A percentile compares a stretch with the other conserved stretches of the same genome.
Conservation (phyloP, 1,140 invertebrate species). For the Drosophila grimshawi region DNA sequence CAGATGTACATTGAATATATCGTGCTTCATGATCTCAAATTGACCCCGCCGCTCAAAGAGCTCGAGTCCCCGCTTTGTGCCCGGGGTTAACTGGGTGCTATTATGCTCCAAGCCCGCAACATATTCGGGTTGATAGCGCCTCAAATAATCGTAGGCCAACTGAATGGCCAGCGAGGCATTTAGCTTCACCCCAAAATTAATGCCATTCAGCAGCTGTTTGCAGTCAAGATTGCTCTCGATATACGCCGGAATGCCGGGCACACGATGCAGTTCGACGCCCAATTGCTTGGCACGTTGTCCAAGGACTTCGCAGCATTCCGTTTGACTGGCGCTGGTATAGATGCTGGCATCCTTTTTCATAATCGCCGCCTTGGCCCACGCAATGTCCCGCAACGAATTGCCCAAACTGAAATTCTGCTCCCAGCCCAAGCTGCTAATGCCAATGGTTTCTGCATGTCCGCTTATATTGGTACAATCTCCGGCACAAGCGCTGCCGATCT, state of each 20-base stretch:
- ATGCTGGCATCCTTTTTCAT: slow-evolving; percentile 92
- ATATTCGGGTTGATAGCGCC: slow-evolving; percentile 62
- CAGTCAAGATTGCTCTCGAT: slow-evolving; percentile 34
- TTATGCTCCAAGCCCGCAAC: slow-evolving; percentile 47
- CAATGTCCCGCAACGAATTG: slow-evolving; percentile 94
- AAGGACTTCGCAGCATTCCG: slow-evolving; percentile 90
- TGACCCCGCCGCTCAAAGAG: slow-evolving; percentile 90
- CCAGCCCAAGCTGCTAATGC: slow-evolving; percentile 91
- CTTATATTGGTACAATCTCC: slow-evolving; percentile 97
- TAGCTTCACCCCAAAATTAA: slow-evolving; percentile 71
- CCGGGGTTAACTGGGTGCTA: slow-evolving; percentile 46
- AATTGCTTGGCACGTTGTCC: slow-evolving; percentile 88
- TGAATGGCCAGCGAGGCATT: slow-evolving; percentile 96
- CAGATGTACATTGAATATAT: slow-evolving; percentile 89
- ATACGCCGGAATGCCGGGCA: slow-evolving; percentile 50
- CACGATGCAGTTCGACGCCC: slow-evolving; percentile 85
- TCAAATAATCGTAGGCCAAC: slow-evolving; percentile 90
- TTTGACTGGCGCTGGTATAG: slow-evolving; percentile 89
- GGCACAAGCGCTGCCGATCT: slow-evolving; percentile 98
- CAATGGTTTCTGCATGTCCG: slow-evolving; percentile 91
- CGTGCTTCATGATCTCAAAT: slow-evolving; percentile 87
- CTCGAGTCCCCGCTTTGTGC: slow-evolving; percentile 85
- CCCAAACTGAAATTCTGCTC: slow-evolving; percentile 96
- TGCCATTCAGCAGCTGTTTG: slow-evolving; percentile 45
- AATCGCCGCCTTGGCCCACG: slow-evolving; percentile 98